Conservation (phyloP, 2,888 invertebrate species). For the Sarcophaga variegata region DNA sequence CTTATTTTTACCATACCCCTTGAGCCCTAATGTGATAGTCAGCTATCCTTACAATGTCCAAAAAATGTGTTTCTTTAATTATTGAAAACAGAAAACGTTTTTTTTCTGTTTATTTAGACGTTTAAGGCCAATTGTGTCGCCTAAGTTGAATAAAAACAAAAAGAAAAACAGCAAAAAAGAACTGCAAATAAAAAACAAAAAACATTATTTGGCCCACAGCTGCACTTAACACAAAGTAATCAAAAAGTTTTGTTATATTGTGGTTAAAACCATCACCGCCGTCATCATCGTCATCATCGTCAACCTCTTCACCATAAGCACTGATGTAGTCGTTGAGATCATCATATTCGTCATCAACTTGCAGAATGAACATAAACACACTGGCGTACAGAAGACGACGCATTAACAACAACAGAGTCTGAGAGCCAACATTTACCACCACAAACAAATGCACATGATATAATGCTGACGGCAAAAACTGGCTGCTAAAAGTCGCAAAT, state of each 20-base stretch:
- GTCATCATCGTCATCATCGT: slow-evolving; percentile 18
- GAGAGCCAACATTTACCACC: neutral
- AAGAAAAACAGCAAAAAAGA: slow-evolving; percentile 13
- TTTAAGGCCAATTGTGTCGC: too few species aligned
- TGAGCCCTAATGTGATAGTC: too few species aligned
- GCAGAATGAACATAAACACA: neutral
- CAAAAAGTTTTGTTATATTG: slow-evolving; percentile 78
- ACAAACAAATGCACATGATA: slow-evolving; percentile 35
- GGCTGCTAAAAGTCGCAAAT: slow-evolving; percentile 61
- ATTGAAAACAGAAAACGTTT: too few species aligned
- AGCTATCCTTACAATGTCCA: too few species aligned
- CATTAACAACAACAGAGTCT: slow-evolving; percentile 35
- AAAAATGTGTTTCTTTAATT: too few species aligned
- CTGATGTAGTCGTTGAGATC: slow-evolving; percentile 6
- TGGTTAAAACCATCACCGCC: slow-evolving; percentile 72
- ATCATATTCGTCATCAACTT: slow-evolving; percentile 32
- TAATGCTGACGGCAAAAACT: slow-evolving; percentile 54
- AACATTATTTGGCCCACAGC: slow-evolving; percentile 72
- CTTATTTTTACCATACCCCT: too few species aligned
- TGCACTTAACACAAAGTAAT: slow-evolving; percentile 78
- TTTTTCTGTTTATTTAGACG: too few species aligned
- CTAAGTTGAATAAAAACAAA: neutral
- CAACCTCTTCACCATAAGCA: neutral
- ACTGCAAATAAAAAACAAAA: slow-evolving; percentile 27
- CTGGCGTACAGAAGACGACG: too few species aligned